Percentiles rank a stretch among this genome's conserved stretches.
Evolutionary conservation across 2,888 invertebrate species (phyloP).

Genomic region (Drosophila atroscutellata): DNA sequence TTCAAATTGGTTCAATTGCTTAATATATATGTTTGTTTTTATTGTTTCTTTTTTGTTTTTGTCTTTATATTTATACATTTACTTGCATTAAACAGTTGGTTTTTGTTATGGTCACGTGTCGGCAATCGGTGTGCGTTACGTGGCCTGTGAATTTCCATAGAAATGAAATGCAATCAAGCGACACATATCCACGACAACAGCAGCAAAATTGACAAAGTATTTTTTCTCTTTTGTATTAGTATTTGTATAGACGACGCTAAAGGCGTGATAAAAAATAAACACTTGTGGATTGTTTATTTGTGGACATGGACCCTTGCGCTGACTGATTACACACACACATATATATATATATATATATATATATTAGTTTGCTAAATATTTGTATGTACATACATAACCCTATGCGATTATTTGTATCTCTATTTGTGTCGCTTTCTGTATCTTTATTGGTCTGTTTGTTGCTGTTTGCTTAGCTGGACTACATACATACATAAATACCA

Average conservation of each 20-base stretch:
- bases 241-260: conserved; percentile 20
- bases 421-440: conserved; percentile 27
- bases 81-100: conserved; percentile 22
- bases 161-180: conserved; percentile 59
- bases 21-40: conserved; percentile 20
- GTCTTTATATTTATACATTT: conserved; percentile 23
- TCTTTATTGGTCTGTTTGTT: conserved; percentile 32
- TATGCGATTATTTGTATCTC: conserved; percentile 18
- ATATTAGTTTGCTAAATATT: background rate
- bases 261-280: conserved; percentile 51
- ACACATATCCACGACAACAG: conserved; percentile 16
- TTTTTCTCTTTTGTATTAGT: conserved; percentile 1
- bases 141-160: conserved; percentile 65
- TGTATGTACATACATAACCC: background rate
- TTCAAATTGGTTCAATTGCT: conserved; percentile 30
- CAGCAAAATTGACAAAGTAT: conserved; percentile 24
- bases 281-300: conserved; percentile 55
- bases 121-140: conserved; percentile 63
- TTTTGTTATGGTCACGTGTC: conserved; percentile 68
- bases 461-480: conserved; percentile 20
- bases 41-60: conserved; percentile 2
- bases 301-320: conserved; percentile 39
- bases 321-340: conserved; percentile 5
- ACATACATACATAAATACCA: conserved; percentile 5
- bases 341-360: no score